A percentile compares a stretch with the other conserved stretches of the same genome.
phyloP scores from a whole-genome alignment of 2,797 vertebrate species.

The Sebastes diploproa region DNA sequence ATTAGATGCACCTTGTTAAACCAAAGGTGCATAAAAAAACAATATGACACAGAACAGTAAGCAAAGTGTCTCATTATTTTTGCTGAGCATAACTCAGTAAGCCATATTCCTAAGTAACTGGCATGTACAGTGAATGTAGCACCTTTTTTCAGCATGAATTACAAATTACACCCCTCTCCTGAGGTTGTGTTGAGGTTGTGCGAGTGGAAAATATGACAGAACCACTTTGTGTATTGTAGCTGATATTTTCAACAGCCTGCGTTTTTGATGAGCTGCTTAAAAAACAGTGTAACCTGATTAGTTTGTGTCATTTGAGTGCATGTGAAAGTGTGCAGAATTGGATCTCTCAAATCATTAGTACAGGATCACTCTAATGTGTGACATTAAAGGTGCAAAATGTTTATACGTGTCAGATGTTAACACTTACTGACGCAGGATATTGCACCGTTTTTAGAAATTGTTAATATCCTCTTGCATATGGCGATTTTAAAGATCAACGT shows the following conservation, averaged over 20 bases:
- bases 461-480: conserved; percentile 25
- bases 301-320: not conserved
- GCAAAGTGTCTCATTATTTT: conserved; percentile 6
- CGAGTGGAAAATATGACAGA: conserved; percentile 65
- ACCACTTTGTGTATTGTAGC: conserved; percentile 37
- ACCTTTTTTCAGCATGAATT: conserved; percentile 40
- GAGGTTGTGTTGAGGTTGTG: conserved; percentile 22
- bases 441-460: conserved; percentile 5
- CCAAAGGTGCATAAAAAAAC: not conserved
- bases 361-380: not conserved
- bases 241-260: conserved; percentile 20
- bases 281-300: not conserved
- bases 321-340: not conserved
- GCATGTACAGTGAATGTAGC: conserved; percentile 48
- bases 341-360: not conserved
- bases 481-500: not conserved
- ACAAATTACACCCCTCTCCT: conserved; percentile 38
- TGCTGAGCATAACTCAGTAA: conserved; percentile 20
- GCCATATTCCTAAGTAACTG: conserved; percentile 42
- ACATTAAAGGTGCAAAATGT: not conserved
- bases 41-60: not conserved
- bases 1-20: not conserved
- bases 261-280: conserved; percentile 24
- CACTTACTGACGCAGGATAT: conserved; percentile 9
- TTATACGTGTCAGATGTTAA: not conserved